Evolutionary conservation across 2,113 vertebrate species (phyloP).

Genomic region (Pimephales promelas): DNA sequence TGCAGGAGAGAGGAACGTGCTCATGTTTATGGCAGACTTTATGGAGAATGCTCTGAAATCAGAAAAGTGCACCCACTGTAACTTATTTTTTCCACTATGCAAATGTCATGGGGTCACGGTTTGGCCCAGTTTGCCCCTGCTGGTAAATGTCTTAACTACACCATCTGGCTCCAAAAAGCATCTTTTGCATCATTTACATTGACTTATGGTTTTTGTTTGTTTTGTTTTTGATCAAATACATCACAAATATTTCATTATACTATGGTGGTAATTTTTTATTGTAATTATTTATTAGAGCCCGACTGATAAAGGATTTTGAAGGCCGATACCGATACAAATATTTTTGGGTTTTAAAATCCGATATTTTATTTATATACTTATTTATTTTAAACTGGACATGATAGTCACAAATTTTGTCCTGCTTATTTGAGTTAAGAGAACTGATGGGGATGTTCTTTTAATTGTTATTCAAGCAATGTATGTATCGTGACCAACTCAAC

Average conservation of each 20-base stretch:
- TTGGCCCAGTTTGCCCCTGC: not conserved
- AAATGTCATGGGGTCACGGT: not conserved
- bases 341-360: too few species aligned
- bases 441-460: too few species aligned
- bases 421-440: too few species aligned
- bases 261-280: not conserved
- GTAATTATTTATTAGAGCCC: too few species aligned
- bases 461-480: too few species aligned
- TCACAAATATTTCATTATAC: not conserved
- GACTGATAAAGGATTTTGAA: too few species aligned
- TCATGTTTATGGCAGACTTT: not conserved
- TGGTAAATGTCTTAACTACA: not conserved
- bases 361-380: too few species aligned
- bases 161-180: not conserved
- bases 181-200: not conserved
- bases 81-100: not conserved
- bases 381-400: too few species aligned
- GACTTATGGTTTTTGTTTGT: not conserved
- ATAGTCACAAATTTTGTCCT: too few species aligned
- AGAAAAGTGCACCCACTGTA: not conserved
- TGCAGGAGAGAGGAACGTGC: not conserved
- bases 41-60: not conserved
- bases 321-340: too few species aligned
- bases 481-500: too few species aligned
- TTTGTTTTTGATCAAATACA: not conserved